Base-by-base conservation (phyloP, 2,113 vertebrate species). In the Cichladusa arquata region DNA sequence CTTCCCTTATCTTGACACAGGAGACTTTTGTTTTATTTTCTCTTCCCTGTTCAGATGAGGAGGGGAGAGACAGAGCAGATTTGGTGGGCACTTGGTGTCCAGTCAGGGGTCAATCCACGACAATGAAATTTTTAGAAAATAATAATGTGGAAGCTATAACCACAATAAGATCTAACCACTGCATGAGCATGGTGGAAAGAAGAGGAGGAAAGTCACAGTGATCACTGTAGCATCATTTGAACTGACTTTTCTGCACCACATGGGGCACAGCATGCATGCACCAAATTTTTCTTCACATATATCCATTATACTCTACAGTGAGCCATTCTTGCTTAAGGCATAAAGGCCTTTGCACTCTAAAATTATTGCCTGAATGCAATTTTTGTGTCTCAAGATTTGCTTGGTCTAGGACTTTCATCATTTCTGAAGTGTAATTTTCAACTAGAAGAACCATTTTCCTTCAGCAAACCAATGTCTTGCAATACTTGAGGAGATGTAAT, bases 1-100 rank as follows among this genome's bases (percentile, higher is more conserved):
- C 11, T 67, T 17, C 20, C 16, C 11, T 70, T 45, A 7, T 20
- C 12, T 47, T 10, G 6, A 40, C 5, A 3, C 29, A 60, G 11
- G 6, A 34, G 29, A 9, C 16, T 47, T 81, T 54, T 20, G 3
- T 47, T 74, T 5, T 47, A 20, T 53, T 61, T 45, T 82, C 5
- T 53, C 20, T 61, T 7, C 6, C n/a, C 9, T 47, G 14, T 15
- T 60, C 24, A 53, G 9, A 40, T 60, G 70, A 60, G 16, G 6
- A 66, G 8, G 9, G 9, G 19, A 54, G 7, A 38, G 56, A 70
- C 19, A 70, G 8, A 24, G 19, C 9, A 60, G 24, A 15, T 47
- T 60, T 34, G 2, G 2, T 25, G 14, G 7, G 24, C 1, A 34
- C 3, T 24, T 17, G 7, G 5, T 25, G 12, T 45, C 33, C 38